A percentile compares a stretch with the other conserved stretches of the same genome.
Conservation (phyloP, 2,113 vertebrate species). For the Pardalotus punctatus region DNA sequence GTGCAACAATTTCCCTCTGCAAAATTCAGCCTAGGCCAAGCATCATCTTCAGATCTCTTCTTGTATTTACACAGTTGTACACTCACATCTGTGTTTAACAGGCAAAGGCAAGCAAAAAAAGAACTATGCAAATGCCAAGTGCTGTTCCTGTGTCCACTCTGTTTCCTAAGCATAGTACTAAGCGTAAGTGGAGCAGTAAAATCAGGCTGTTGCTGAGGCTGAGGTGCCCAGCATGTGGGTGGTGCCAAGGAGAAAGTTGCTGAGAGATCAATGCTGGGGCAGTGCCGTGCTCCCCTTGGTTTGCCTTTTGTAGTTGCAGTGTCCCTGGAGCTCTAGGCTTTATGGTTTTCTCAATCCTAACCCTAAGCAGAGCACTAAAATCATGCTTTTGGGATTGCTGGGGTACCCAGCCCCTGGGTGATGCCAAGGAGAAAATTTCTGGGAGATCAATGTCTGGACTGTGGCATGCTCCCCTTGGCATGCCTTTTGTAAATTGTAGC, state of each 20-base stretch:
- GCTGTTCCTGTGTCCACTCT: neutral
- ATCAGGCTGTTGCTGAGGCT: neutral
- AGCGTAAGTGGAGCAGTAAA: neutral
- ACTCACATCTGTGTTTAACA: neutral
- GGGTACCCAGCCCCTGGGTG: too few species aligned
- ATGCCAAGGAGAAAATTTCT: neutral
- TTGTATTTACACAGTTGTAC: neutral
- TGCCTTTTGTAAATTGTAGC: neutral
- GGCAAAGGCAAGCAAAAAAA: neutral
- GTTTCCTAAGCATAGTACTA: neutral
- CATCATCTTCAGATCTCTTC: neutral
- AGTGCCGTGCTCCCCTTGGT: rapidly evolving
- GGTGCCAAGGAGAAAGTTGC: neutral
- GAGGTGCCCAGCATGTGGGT: rapidly evolving
- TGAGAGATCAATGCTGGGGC: neutral
- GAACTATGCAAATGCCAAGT: neutral
- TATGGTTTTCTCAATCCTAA: neutral
- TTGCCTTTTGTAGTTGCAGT: too few species aligned
- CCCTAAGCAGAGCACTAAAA: too few species aligned
- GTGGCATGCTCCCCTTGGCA: rapidly evolving
- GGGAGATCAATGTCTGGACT: too few species aligned
- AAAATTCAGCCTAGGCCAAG: neutral
- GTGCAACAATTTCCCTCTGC: neutral
- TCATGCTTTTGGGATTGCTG: too few species aligned
- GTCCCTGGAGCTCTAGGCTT: too few species aligned